Conservation (phyloP, 2,888 invertebrate genomes). For the Agriotes lineatus region DNA sequence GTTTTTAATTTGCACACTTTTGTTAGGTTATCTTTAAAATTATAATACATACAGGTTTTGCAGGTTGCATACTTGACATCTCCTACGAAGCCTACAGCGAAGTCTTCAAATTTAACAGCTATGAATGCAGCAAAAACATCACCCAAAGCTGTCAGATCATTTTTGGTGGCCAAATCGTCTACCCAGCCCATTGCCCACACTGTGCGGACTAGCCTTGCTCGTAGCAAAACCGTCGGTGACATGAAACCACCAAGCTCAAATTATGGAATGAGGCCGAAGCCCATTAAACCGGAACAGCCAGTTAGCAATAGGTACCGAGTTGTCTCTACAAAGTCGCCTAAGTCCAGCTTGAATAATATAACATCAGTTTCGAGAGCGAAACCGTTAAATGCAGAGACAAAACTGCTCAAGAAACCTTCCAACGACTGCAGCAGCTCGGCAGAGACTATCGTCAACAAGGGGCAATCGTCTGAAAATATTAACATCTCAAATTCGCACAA, state of each 20-base stretch:
- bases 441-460: conserved; percentile 63
- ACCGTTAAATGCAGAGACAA: neutral
- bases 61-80: too few relatives aligned
- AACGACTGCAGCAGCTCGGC: conserved; percentile 61
- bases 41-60: too few relatives aligned
- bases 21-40: too few relatives aligned
- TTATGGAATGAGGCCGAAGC: conserved; percentile 21
- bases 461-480: conserved; percentile 54
- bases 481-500: conserved; percentile 58
- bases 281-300: conserved; percentile 12
- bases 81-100: conserved; percentile 51
- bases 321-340: neutral
- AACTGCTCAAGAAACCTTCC: conserved; percentile 31
- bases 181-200: conserved; percentile 32
- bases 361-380: neutral
- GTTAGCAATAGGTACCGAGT: conserved; percentile 16
- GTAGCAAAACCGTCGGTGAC: conserved; percentile 64
- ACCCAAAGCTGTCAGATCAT: conserved; percentile 39
- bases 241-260: conserved; percentile 56
- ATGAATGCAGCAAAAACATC: conserved; percentile 45
- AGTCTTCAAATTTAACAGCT: conserved; percentile 27
- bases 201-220: conserved; percentile 49
- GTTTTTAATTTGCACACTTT: too few relatives aligned
- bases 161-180: conserved; percentile 24
- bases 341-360: neutral